Conservation (phyloP, 2,113 vertebrate species). For the Salvelinus sp. region DNA sequence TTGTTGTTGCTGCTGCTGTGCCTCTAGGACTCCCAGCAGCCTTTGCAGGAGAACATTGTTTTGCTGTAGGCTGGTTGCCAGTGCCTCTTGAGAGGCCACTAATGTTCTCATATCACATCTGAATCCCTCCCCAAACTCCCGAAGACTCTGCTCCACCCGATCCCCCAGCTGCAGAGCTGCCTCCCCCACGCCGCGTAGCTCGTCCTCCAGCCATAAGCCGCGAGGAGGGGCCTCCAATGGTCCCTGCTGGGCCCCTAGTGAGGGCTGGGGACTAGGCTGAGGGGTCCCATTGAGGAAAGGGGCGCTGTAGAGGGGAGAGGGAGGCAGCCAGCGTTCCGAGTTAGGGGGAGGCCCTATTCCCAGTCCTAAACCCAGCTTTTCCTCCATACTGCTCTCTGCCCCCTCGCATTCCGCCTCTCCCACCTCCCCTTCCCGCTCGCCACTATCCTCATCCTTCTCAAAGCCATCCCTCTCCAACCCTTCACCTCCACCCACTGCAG, state of each 20-base stretch:
- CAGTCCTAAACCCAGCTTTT: constrained; percentile 75
- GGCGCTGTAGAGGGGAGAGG: constrained; percentile 79
- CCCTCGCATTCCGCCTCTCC: constrained; percentile 70
- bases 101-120: constrained; percentile 75
- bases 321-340: constrained; percentile 79
- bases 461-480: constrained; percentile 73
- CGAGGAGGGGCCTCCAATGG: constrained; percentile 72
- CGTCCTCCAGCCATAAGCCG: constrained; percentile 77
- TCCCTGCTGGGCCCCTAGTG: constrained; percentile 72
- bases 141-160: constrained; percentile 73
- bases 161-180: constrained; percentile 77
- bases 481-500: constrained; percentile 58
- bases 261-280: constrained; percentile 76
- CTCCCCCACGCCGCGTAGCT: constrained; percentile 75
- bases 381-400: constrained; percentile 76
- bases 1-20: constrained; percentile 64
- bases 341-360: constrained; percentile 77
- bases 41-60: constrained; percentile 79
- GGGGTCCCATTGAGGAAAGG: constrained; percentile 80
- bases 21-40: constrained; percentile 75
- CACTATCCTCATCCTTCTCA: constrained; percentile 76
- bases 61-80: constrained; percentile 76
- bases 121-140: constrained; percentile 75
- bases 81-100: constrained; percentile 75
- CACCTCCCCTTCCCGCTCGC: constrained; percentile 70